Evolutionary conservation across 2,113 vertebrate genomes (phyloP).

Genomic region (Hydrolagus affinis): DNA sequence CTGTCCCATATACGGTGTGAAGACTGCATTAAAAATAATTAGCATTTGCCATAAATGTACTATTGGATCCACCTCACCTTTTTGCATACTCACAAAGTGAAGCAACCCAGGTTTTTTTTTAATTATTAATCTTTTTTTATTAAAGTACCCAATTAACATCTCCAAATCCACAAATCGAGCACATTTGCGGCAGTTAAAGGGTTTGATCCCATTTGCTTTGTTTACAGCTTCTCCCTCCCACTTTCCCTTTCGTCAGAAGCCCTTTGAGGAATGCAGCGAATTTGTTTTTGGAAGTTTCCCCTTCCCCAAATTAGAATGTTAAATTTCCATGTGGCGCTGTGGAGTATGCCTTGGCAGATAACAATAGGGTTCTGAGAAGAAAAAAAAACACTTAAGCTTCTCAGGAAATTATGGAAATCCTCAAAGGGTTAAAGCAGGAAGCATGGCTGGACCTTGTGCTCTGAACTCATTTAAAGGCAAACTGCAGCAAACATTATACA

Average conservation of each 20-base stretch:
- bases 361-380: too few species aligned
- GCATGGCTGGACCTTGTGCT: slow-evolving; percentile 9
- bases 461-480: not conserved
- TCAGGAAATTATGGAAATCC: not conserved
- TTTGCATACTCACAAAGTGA: too few species aligned
- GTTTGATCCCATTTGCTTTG: not conserved
- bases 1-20: too few species aligned
- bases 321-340: not conserved
- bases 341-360: too few species aligned
- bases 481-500: not conserved
- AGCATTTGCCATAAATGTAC: too few species aligned
- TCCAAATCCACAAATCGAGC: not conserved
- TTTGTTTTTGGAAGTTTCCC: not conserved
- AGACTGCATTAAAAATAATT: too few species aligned
- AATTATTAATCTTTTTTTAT: too few species aligned
- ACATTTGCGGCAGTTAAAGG: slow-evolving; percentile 22
- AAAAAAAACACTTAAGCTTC: not conserved
- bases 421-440: slow-evolving; percentile 25
- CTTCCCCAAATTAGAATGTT: not conserved
- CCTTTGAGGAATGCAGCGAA: slow-evolving; percentile 16
- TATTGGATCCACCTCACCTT: too few species aligned
- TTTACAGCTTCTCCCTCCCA: not conserved
- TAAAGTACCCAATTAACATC: too few species aligned
- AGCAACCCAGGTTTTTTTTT: too few species aligned
- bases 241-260: not conserved